These are phyloP conservation scores for Rhizomys pruinosus DNA, from an alignment of 2,113 vertebrate genomes.

Conservation along the genomic window DNA sequence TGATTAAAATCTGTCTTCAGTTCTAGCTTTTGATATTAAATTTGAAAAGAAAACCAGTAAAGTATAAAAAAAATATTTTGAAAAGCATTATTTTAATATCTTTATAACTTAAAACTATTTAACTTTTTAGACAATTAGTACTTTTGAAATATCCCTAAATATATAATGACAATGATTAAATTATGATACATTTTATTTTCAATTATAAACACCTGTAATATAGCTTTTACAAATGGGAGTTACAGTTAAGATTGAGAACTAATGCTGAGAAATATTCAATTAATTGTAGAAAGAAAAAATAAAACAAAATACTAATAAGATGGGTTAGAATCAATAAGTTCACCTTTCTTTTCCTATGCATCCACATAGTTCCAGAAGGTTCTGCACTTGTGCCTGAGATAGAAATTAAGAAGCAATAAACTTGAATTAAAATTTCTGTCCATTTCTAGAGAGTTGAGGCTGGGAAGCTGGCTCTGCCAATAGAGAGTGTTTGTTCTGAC, in stretches of 20 bases:
- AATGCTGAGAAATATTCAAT: background rate
- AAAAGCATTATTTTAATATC: no score
- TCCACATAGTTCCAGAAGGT: background rate
- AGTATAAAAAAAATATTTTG: no score
- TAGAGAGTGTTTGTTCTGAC: background rate
- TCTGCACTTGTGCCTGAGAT: background rate
- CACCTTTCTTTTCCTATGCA: no score
- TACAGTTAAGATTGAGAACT: background rate
- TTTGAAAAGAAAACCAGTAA: no score
- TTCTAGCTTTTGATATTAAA: conserved; percentile 2
- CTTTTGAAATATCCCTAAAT: no score
- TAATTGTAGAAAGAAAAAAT: background rate
- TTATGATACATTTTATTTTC: background rate
- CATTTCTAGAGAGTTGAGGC: background rate
- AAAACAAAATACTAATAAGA: background rate
- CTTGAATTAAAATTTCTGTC: background rate
- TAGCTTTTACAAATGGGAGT: background rate
- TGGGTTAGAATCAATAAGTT: background rate
- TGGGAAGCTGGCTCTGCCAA: no score
- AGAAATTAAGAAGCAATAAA: conserved; percentile 11
- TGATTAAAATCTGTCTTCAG: background rate
- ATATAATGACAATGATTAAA: background rate
- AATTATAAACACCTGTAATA: background rate
- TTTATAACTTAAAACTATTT: no score
- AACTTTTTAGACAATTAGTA: no score